phyloP scores from a whole-genome alignment of 2,888 invertebrate genomes.

The Latheticus oryzae region DNA sequence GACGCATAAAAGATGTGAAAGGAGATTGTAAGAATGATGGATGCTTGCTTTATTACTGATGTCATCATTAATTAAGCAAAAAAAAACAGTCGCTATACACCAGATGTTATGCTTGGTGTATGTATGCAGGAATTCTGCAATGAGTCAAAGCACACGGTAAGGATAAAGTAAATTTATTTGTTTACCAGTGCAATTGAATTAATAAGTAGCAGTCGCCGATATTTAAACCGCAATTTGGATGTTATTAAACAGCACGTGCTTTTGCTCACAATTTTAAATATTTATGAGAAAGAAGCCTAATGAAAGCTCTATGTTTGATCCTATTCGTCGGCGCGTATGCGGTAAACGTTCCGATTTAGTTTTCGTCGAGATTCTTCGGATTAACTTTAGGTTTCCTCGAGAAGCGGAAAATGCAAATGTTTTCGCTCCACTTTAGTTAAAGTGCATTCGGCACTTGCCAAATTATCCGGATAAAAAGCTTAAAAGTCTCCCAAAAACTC shows the following conservation, averaged over 20 bases:
- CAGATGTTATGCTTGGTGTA: too few species aligned
- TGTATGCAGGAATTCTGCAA: too few species aligned
- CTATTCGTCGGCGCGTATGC: constrained; percentile 11
- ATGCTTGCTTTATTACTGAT: constrained; percentile 24
- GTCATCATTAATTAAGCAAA: constrained; percentile 31
- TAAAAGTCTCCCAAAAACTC: constrained; percentile 43
- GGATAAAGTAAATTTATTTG: constrained; percentile 10
- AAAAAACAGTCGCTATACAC: too few species aligned
- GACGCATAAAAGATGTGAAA: constrained; percentile 14
- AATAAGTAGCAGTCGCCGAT: too few species aligned
- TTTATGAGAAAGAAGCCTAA: constrained; percentile 38
- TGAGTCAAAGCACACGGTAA: not conserved
- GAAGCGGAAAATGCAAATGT: constrained; percentile 25
- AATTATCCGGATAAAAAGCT: constrained; percentile 44
- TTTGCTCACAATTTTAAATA: constrained; percentile 34
- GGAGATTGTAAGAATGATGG: constrained; percentile 24
- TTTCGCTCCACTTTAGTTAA: constrained; percentile 18
- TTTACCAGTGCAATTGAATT: too few species aligned
- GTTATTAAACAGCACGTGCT: constrained; percentile 34
- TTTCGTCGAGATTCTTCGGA: constrained; percentile 7
- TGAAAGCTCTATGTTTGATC: constrained; percentile 29
- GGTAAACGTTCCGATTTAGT: not conserved
- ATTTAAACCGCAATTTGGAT: constrained; percentile 31
- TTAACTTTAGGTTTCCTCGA: constrained; percentile 11
- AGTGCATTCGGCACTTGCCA: constrained; percentile 38